These are phyloP conservation scores for Mionectes macconnelli DNA, from an alignment of 2,113 vertebrate genomes.

Conservation along the genomic window DNA sequence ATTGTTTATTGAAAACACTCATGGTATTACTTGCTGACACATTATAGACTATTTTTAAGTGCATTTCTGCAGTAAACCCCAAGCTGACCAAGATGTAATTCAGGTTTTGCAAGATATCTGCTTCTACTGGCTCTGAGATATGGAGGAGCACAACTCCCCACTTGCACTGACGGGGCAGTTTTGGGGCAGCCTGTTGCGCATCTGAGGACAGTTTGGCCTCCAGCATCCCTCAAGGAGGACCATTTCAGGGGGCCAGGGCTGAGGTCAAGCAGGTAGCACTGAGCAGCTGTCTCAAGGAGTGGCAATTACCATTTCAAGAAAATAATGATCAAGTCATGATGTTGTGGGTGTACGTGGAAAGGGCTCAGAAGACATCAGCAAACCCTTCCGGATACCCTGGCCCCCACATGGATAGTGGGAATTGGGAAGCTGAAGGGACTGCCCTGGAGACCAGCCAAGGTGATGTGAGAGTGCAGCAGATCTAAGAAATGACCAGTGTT, in stretches of 20 bases:
- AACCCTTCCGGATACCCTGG: not conserved
- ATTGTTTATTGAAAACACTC: not conserved
- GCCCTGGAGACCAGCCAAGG: not conserved
- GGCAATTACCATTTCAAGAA: not conserved
- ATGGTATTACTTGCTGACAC: not conserved
- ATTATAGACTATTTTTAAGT: not conserved
- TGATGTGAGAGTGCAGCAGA: not conserved
- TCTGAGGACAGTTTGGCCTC: not conserved
- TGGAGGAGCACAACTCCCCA: rapidly evolving
- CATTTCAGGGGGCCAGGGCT: not conserved
- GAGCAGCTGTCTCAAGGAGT: not conserved
- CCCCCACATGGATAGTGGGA: rapidly evolving
- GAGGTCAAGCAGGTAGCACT: rapidly evolving
- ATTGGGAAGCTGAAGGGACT: not conserved
- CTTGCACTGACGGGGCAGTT: not conserved
- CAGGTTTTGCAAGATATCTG: rapidly evolving
- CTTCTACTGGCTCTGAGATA: not conserved
- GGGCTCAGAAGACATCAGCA: not conserved
- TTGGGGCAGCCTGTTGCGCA: not conserved
- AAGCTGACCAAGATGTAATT: not conserved
- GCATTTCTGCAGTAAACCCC: not conserved
- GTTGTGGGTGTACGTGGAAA: rapidly evolving
- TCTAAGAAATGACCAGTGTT: not conserved
- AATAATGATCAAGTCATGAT: not conserved
- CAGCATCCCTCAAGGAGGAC: rapidly evolving